phyloP scores from a whole-genome alignment of 92 coral and sea anemone species.

The Umimayanthus kanabou region DNA sequence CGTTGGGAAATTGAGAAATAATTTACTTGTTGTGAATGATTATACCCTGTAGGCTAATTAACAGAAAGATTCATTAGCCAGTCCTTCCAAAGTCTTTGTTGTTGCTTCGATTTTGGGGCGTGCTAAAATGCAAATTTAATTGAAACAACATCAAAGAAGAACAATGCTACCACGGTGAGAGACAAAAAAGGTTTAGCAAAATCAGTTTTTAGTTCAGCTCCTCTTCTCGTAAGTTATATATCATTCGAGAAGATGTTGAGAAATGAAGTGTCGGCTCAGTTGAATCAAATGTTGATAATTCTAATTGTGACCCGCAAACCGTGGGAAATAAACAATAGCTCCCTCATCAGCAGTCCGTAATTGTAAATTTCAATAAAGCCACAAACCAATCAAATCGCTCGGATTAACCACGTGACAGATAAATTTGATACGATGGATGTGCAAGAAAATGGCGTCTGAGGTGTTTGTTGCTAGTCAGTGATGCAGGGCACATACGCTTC shows the following conservation, averaged over 20 bases:
- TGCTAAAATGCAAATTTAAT: slow-evolving; percentile 34
- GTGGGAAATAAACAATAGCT: slow-evolving; percentile 22
- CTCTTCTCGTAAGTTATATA: not conserved
- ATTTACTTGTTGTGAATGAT: slow-evolving; percentile 9
- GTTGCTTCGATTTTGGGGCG: slow-evolving; percentile 23
- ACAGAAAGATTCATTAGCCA: slow-evolving; percentile 8
- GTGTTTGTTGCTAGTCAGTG: slow-evolving; percentile 42
- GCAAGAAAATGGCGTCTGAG: slow-evolving; percentile 37
- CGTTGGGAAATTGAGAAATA: not conserved
- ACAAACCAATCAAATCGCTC: slow-evolving; percentile 37
- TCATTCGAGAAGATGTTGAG: not conserved
- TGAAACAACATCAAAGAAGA: not conserved
- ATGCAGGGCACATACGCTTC: slow-evolving; percentile 18
- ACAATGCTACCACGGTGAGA: not conserved
- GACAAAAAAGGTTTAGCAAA: not conserved
- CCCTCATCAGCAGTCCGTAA: slow-evolving; percentile 4
- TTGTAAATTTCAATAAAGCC: slow-evolving; percentile 34
- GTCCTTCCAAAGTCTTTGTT: not conserved
- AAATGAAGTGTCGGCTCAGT: not conserved
- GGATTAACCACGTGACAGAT: slow-evolving; percentile 24
- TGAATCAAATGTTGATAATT: not conserved
- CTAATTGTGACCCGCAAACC: not conserved
- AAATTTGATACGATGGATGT: slow-evolving; percentile 26
- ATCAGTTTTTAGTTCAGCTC: not conserved
- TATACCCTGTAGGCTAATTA: not conserved